phyloP scores from a whole-genome alignment of 1,140 invertebrate species.

The Dolichoris vasculosae region DNA sequence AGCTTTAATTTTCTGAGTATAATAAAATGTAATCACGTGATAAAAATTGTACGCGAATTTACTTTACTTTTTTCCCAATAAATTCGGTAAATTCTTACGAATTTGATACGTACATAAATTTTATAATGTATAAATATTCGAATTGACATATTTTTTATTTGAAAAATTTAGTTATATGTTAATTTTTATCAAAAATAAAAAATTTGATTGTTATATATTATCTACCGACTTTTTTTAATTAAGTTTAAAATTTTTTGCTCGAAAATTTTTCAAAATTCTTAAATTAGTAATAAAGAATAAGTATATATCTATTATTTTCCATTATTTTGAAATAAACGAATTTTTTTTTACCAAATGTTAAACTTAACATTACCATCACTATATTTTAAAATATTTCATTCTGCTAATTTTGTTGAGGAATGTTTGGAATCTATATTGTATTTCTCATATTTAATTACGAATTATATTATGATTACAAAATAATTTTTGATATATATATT shows the following conservation, averaged over 20 bases:
- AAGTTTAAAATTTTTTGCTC: too few relatives aligned
- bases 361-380: background rate
- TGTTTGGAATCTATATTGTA: background rate
- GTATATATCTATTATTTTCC: too few relatives aligned
- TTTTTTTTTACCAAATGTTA: background rate
- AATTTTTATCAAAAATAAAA: too few relatives aligned
- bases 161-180: too few relatives aligned
- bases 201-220: too few relatives aligned
- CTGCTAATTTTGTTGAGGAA: background rate
- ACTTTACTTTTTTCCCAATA: background rate
- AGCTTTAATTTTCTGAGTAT: background rate
- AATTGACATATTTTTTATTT: too few relatives aligned
- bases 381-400: background rate
- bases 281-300: too few relatives aligned
- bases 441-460: background rate
- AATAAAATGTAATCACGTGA: background rate
- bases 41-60: background rate
- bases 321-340: background rate
- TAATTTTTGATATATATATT: too few relatives aligned
- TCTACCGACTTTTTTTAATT: too few relatives aligned
- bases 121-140: background rate
- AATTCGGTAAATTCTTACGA: background rate
- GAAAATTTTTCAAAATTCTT: too few relatives aligned
- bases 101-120: background rate
- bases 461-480: too few relatives aligned